Conservation (phyloP, 2,888 invertebrate species). For the Lamellibrachia satsuma region DNA sequence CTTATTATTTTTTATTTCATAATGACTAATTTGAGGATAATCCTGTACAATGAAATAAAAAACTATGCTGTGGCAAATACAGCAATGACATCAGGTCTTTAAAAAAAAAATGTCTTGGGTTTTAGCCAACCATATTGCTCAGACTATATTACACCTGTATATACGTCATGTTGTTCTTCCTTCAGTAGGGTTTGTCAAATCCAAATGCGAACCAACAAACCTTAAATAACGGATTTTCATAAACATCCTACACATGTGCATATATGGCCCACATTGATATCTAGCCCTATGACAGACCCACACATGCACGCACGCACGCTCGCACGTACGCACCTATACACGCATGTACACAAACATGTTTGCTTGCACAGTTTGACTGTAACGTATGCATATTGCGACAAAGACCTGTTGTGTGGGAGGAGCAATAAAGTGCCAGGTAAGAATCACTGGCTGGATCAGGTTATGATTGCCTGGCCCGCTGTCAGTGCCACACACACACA, state of each 20-base stretch:
- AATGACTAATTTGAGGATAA: not conserved
- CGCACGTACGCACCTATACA: too few species aligned
- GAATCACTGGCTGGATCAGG: not conserved
- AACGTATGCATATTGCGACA: not conserved
- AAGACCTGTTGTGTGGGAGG: not conserved
- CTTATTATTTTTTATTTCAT: not conserved
- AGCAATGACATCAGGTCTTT: not conserved
- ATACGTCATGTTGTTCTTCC: not conserved
- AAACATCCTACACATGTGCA: not conserved
- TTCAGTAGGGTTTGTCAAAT: not conserved
- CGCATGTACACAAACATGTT: too few species aligned
- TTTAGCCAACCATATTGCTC: not conserved
- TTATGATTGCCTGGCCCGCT: not conserved
- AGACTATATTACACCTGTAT: not conserved
- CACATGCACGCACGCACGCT: not conserved
- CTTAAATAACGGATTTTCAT: not conserved
- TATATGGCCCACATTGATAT: not conserved
- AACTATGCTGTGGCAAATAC: not conserved
- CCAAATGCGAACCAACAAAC: not conserved
- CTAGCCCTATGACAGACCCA: not conserved
- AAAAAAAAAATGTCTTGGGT: not conserved
- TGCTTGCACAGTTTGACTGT: too few species aligned
- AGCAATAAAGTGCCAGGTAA: not conserved
- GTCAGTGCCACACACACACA: not conserved
- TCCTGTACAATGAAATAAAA: not conserved